Evolutionary conservation across 2,888 invertebrate species (phyloP), one percentile per base, ranked within the genome.

Genomic region (Herminia tarsipennalis): DNA sequence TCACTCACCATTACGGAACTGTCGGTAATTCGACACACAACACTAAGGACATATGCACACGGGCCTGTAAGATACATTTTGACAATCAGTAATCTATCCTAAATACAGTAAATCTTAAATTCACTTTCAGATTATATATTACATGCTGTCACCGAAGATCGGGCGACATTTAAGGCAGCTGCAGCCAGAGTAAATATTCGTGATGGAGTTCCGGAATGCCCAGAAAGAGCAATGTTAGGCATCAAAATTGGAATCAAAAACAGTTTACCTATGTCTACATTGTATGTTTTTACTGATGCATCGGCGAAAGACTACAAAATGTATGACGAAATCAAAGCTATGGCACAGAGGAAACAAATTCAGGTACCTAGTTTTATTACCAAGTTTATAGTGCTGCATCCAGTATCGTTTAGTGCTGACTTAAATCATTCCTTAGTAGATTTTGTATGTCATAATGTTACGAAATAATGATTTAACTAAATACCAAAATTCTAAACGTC

Each of bases 271-370:
- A 57, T 69, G 0, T 87, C 88, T 0, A 68, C 69, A 2, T 20
- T 88, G 0, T 87, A 81, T 36, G 81, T 87, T 0, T 83, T 83
- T 8, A 87, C 87, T 5, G 88, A 88, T 32, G 88, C 86, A 0
- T 65, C 79, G 0, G 80, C 88, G 1, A 69, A 73, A 12, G 88
- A 88, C 33, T 38, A 60, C 4, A 0, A 1, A 0, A 47, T 49
- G 12, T 66, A 61, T 32, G 70, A 76, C 2, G 40, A 46, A 20
- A 68, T 86, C 1, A 73, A 76, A 48, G 73, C 58, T 13, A 53
- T 81, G 1, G 77, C 83, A 0, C 59, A 60, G 1, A 73, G 60
- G 16, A 81, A 80, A 47, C 66, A 70, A 6, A 68, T 65, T 38
- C 81, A 83, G 76, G 84, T 84, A 52, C n/a, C n/a, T n/a, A 48